These are phyloP conservation scores for Conus ventricosus DNA, from an alignment of 1,140 invertebrate genomes.

Conservation along the genomic window DNA sequence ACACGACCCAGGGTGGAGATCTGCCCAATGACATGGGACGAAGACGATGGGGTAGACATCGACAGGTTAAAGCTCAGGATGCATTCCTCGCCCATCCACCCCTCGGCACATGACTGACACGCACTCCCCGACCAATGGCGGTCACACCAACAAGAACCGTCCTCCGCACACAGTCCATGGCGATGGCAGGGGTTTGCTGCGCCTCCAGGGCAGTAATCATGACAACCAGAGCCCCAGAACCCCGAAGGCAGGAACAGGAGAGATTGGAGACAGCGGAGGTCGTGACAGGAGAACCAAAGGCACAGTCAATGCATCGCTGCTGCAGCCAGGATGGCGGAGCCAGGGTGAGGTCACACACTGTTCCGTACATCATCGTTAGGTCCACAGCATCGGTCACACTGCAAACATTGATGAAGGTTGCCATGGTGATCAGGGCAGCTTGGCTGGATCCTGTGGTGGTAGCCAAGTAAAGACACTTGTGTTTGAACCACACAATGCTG, in stretches of 20 bases:
- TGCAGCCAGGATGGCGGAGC: slow-evolving; percentile 46
- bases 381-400: slow-evolving; percentile 24
- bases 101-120: slow-evolving; percentile 45
- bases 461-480: slow-evolving; percentile 37
- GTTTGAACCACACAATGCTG: slow-evolving; percentile 36
- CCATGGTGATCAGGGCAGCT: slow-evolving; percentile 41
- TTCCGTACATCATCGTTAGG: slow-evolving; percentile 10
- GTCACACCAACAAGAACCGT: slow-evolving; percentile 51
- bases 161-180: slow-evolving; percentile 47
- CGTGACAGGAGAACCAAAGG: slow-evolving; percentile 38
- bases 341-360: slow-evolving; percentile 36
- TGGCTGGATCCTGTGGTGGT: slow-evolving; percentile 26
- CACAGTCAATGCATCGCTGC: slow-evolving; percentile 46
- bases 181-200: slow-evolving; percentile 46
- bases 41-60: not conserved
- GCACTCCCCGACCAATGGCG: slow-evolving; percentile 51
- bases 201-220: slow-evolving; percentile 49
- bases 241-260: slow-evolving; percentile 50
- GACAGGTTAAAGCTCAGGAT: slow-evolving; percentile 39
- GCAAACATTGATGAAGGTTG: slow-evolving; percentile 44
- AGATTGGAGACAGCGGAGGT: not conserved
- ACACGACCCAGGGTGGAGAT: slow-evolving; percentile 40
- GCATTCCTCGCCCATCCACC: slow-evolving; percentile 54
- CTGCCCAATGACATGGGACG: slow-evolving; percentile 36
- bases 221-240: slow-evolving; percentile 49